Percentiles rank a stretch among this genome's conserved stretches.
phyloP scores from a whole-genome alignment of 2,888 invertebrate genomes.

The Slavum lentiscoides region DNA sequence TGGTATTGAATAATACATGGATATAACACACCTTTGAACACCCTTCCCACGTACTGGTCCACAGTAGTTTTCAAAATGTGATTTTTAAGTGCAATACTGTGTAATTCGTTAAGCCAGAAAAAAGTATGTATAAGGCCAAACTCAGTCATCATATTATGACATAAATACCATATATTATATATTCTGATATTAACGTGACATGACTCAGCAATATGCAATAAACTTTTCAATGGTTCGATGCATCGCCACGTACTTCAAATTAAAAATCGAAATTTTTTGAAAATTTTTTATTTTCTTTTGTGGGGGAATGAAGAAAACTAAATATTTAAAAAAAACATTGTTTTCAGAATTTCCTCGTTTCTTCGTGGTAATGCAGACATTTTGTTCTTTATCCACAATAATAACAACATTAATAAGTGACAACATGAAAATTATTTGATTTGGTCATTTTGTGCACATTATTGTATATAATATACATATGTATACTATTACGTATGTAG shows the following conservation, averaged over 20 bases:
- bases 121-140: background rate
- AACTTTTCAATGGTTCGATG: background rate
- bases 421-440: slow-evolving; percentile 40
- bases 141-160: slow-evolving; percentile 19
- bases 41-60: background rate
- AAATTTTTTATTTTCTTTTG: too few relatives aligned
- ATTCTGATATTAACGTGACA: background rate
- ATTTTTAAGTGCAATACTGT: slow-evolving; percentile 44
- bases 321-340: too few relatives aligned
- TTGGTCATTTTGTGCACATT: slow-evolving; percentile 33
- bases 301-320: too few relatives aligned
- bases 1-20: slow-evolving; percentile 41
- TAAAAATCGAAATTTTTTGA: background rate
- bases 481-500: too few relatives aligned
- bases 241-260: background rate
- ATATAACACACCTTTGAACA: background rate
- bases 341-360: too few relatives aligned
- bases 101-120: slow-evolving; percentile 30
- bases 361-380: too few relatives aligned
- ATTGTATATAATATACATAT: background rate
- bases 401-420: background rate
- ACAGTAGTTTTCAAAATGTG: background rate
- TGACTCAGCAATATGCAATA: background rate
- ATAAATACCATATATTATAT: background rate
- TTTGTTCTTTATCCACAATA: background rate